Evolutionary conservation across 2,113 vertebrate genomes (phyloP), one percentile per base, ranked within the genome.

Genomic region (Psammodynastes pulverulentus): DNA sequence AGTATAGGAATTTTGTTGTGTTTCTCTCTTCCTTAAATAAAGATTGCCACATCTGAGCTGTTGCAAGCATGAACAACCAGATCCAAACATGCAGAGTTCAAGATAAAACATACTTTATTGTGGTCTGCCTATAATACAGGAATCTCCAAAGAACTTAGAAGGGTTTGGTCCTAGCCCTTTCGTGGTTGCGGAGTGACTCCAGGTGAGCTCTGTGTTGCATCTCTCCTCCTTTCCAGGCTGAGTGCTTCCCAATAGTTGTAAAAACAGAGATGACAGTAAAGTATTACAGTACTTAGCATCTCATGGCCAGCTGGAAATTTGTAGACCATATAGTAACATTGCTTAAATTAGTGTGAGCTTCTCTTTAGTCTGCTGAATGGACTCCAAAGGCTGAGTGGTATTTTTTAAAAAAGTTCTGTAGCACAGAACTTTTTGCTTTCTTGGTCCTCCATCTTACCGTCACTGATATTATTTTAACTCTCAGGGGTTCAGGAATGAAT

Each of bases 381-480:
- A 94, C 86, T 88, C 84, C 79, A 79, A 13, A 39, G 26, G 52
- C 92, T 51, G 21, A 34, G 3, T 67, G 85, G 29, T 93, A 93
- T 62, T 88, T 93, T 90, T 91, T 89, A 34, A 1, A 94, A 94
- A 94, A 94, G 1, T 9, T 0, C 1, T 39, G 24, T 34, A 8
- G n/a, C n/a, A 84, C 7, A 67, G 94, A 95, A 94, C 89, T 49
- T 17, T 52, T 39, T 17, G 34, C 21, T 93, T 91, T 49, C 51
- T 84, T 8, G 89, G 86, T 92, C 84, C 51, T 5, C 15, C 58
- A n/a, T 53, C 49, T 89, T 93, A 88, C 86, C 54, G 85, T 91
- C 46, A 9, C 3, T 46, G 88, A 87, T 93, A 24, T 92, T 93
- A 96, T 95, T 97, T 97, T 93, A 95, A 93, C 88, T 88, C 0